Conservation (phyloP, 1,140 invertebrate species). For the Heliconius himera region DNA sequence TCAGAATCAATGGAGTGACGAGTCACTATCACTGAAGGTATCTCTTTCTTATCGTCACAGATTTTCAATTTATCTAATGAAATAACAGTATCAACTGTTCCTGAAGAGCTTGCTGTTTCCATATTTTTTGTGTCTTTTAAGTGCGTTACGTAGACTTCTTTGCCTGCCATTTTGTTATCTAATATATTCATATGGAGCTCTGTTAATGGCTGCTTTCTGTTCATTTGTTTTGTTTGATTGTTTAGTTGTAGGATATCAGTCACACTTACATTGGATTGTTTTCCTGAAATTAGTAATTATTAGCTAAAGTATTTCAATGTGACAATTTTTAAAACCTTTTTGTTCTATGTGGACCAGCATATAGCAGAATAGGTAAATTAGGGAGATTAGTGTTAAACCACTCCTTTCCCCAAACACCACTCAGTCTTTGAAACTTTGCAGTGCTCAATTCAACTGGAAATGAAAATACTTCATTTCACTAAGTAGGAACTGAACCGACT, state of each 20-base stretch:
- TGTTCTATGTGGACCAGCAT: no score
- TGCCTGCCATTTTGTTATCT: slow-evolving; percentile 47
- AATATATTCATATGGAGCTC: slow-evolving; percentile 62
- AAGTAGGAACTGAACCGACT: no score
- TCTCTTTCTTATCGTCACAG: slow-evolving; percentile 40
- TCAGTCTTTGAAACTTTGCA: no score
- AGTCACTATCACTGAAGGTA: slow-evolving; percentile 56
- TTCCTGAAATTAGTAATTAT: slow-evolving; percentile 45
- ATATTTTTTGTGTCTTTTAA: slow-evolving; percentile 57
- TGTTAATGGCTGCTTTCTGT: slow-evolving; percentile 59
- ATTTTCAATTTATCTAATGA: slow-evolving; percentile 58
- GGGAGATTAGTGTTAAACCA: no score
- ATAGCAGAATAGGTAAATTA: no score
- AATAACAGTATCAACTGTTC: slow-evolving; percentile 63
- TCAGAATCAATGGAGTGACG: slow-evolving; percentile 40
- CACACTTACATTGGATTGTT: slow-evolving; percentile 67
- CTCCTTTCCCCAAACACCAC: no score
- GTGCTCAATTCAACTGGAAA: no score
- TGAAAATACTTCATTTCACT: no score
- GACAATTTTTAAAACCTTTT: no score
- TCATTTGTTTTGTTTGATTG: slow-evolving; percentile 49
- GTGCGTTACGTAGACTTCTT: slow-evolving; percentile 50
- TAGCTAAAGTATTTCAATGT: no score
- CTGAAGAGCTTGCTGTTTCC: slow-evolving; percentile 57
- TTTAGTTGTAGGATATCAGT: slow-evolving; percentile 65